Base-by-base conservation (phyloP, 2,888 invertebrate genomes). In the Acleris literana region DNA sequence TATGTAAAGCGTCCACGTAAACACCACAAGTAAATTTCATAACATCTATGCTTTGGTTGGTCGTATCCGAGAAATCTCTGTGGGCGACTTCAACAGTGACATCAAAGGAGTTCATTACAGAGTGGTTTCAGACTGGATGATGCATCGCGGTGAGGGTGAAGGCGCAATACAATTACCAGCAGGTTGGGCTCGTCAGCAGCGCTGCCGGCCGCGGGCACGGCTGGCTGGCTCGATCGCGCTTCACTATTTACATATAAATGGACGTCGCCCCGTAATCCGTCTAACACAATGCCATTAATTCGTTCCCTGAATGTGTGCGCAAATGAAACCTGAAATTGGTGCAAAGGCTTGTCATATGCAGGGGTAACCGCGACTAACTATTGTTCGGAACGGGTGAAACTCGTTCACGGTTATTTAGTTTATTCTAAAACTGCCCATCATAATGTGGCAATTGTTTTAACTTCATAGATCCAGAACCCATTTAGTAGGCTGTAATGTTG, bases 231-330 rank as follows among this genome's bases (percentile, higher is more conserved):
- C 83, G 83, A 86, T 84, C 82, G 84, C 85, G 82, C 88, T 84
- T 87, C 88, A 88, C 91, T 89, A 89, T 88, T 92, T 90, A 89
- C 92, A 92, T 92, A 92, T 90, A 91, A 92, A 92, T 92, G 91
- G 90, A 86, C 86, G 83, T 80, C 82, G 84, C 85, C 83, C 86
- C 86, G 86, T 90, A 90, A 90, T 89, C 87, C 85, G 79, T 86
- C 86, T 87, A 87, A 90, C 87, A 89, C 90, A 91, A 90, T 89
- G 86, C 88, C 86, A 85, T 90, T 90, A 90, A 91, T 91, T 92
- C 89, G 87, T 85, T 77, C 81, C 80, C 72, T 76, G 79, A 76
- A 75, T 85, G 85, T 88, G 84, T 87, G 84, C 81, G 78, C 79
- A 86, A 86, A 85, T 84, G 80, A 83, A 84, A 82, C 80, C 82